These are phyloP conservation scores for Cydia splendana DNA, from an alignment of 1,140 invertebrate species.

Conservation along the genomic window DNA sequence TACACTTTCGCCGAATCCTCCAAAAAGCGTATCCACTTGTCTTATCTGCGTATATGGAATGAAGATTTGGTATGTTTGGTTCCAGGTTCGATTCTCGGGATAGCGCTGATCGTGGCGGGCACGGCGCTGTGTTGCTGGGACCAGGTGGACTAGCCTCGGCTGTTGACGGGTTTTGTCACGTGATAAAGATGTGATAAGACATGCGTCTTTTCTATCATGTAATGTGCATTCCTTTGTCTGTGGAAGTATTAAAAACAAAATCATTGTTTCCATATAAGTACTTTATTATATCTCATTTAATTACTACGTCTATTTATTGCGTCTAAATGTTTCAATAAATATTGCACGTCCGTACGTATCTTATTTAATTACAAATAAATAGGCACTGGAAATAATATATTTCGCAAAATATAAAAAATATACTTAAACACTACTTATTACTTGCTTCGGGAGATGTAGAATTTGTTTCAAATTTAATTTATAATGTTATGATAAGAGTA, in stretches of 20 bases:
- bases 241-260: background rate
- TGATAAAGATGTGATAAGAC: background rate
- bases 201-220: too few species aligned
- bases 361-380: slow-evolving; percentile 12
- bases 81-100: slow-evolving; percentile 75
- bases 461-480: background rate
- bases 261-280: slow-evolving; percentile 6
- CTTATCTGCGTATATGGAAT: too few species aligned
- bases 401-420: slow-evolving; percentile 31
- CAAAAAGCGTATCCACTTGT: too few species aligned
- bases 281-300: slow-evolving; percentile 10
- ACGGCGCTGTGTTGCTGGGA: slow-evolving; percentile 76
- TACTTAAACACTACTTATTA: background rate
- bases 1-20: too few species aligned
- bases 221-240: background rate
- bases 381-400: slow-evolving; percentile 32
- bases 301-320: slow-evolving; percentile 26
- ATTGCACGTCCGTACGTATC: slow-evolving; percentile 25
- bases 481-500: slow-evolving; percentile 1
- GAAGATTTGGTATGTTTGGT: slow-evolving; percentile 35
- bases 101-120: slow-evolving; percentile 68
- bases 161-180: slow-evolving; percentile 13
- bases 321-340: slow-evolving; percentile 19
- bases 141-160: slow-evolving; percentile 44
- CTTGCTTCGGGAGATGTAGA: background rate